phyloP scores from a whole-genome alignment of 2,797 vertebrate species.

The Acipenser transmontanus region DNA sequence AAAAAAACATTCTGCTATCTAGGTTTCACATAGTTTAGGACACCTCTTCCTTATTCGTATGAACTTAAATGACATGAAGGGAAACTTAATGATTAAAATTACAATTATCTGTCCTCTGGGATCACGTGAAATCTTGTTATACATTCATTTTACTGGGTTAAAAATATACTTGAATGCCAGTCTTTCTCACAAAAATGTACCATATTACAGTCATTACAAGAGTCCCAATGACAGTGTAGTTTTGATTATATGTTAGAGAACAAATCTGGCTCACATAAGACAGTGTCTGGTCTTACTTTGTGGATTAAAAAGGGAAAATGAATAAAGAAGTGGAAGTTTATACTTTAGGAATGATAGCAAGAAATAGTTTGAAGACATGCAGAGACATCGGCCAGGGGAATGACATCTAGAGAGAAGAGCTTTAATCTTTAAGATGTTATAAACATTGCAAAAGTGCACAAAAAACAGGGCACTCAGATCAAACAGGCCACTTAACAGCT shows the following conservation, averaged over 20 bases:
- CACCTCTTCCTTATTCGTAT: too few species aligned
- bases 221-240: not conserved
- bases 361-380: not conserved
- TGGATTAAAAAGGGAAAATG: not conserved
- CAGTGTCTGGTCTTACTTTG: not conserved
- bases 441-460: constrained; percentile 17
- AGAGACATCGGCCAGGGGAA: not conserved
- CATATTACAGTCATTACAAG: not conserved
- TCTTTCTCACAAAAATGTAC: not conserved
- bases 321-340: constrained; percentile 3
- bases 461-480: constrained; percentile 35
- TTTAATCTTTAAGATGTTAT: not conserved
- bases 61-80: too few species aligned
- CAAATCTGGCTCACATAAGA: not conserved
- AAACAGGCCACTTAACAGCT: constrained; percentile 47
- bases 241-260: not conserved
- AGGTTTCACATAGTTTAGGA: too few species aligned
- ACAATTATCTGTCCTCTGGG: too few species aligned
- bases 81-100: too few species aligned
- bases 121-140: too few species aligned
- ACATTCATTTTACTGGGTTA: too few species aligned
- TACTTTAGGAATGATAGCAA: constrained; percentile 4
- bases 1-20: too few species aligned
- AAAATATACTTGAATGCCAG: not conserved
- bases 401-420: not conserved